Conservation (phyloP, 2,113 vertebrate genomes). For the Ceuthmochares aereus region DNA sequence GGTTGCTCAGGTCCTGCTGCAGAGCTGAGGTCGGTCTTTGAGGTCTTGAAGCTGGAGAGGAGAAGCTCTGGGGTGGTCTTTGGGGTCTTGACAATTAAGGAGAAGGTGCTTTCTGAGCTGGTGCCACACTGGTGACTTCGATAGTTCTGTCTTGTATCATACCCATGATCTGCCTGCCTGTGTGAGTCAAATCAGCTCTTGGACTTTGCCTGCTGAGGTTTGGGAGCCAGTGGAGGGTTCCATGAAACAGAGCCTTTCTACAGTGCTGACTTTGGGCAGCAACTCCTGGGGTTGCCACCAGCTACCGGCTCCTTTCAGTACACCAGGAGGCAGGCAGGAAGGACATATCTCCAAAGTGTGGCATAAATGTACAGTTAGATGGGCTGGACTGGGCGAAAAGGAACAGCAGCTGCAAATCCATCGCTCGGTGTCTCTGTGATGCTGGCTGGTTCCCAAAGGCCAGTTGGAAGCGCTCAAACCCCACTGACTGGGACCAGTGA, state of each 20-base stretch:
- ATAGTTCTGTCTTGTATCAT: neutral
- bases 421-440: accelerated
- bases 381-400: accelerated
- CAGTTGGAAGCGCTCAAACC: accelerated
- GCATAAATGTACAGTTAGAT: neutral
- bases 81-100: neutral
- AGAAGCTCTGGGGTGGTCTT: neutral
- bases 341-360: accelerated
- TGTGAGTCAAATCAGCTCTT: accelerated
- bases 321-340: accelerated
- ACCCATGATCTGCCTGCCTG: accelerated
- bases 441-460: accelerated
- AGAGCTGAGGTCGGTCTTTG: neutral
- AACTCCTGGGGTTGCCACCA: accelerated
- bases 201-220: neutral
- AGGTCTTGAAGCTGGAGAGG: neutral
- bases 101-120: neutral
- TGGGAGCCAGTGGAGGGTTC: accelerated
- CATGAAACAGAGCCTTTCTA: neutral
- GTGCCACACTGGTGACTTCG: neutral
- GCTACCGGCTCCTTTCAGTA: accelerated
- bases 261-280: neutral
- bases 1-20: neutral
- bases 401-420: neutral
- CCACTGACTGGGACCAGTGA: accelerated